These are phyloP conservation scores for Sipha maydis DNA, from an alignment of 2,888 invertebrate genomes.

Conservation along the genomic window DNA sequence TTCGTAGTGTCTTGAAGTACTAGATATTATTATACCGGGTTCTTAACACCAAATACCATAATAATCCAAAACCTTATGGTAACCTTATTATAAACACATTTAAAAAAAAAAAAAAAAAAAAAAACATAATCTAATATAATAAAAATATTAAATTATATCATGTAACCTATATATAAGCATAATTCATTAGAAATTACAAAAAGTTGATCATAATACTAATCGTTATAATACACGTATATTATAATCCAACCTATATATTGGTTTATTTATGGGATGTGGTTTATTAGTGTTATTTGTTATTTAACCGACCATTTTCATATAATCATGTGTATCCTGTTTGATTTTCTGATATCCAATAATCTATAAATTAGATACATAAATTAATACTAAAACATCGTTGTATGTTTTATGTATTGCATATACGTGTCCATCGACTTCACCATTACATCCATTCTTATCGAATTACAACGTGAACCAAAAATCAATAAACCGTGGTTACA, in stretches of 20 bases:
- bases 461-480: conserved; percentile 3
- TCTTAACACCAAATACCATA: background rate
- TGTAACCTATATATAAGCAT: no score
- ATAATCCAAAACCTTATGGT: no score
- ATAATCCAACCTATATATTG: background rate
- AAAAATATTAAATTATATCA: no score
- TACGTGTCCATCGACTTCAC: background rate
- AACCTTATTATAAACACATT: no score
- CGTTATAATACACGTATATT: background rate
- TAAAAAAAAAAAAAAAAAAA: no score
- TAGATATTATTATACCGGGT: background rate
- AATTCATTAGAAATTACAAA: background rate
- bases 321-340: background rate
- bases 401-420: background rate
- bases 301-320: background rate
- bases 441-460: background rate
- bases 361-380: conserved; percentile 21
- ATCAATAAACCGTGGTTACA: conserved; percentile 43
- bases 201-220: background rate
- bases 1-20: background rate
- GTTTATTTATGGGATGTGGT: background rate
- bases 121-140: no score
- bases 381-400: conserved; percentile 2
- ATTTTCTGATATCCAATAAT: background rate
- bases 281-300: background rate